A percentile compares a stretch with the other conserved stretches of the same genome.
Evolutionary conservation across 2,888 invertebrate genomes (phyloP).

Genomic region (Conomelus anceps): DNA sequence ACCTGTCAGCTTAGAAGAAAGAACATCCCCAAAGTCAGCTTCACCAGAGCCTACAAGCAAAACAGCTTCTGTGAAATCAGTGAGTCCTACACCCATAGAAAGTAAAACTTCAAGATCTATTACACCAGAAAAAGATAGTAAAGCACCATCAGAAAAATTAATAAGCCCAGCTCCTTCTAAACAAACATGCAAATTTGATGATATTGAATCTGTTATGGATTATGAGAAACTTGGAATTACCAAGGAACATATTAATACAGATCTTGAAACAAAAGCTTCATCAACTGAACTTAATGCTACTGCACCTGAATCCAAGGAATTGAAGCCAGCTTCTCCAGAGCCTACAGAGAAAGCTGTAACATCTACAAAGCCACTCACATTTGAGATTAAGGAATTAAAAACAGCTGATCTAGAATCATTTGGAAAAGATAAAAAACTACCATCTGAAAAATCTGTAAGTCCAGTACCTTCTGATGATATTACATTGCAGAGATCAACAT

Average conservation of each 20-base stretch:
- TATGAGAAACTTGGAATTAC: neutral
- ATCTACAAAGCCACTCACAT: too few species aligned
- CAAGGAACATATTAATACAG: neutral
- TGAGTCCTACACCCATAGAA: neutral
- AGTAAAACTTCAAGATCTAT: conserved; percentile 1
- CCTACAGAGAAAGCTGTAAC: too few species aligned
- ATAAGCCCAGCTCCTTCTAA: neutral
- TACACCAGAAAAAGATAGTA: neutral
- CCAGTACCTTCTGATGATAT: conserved; percentile 11
- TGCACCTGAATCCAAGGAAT: neutral
- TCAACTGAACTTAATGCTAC: neutral
- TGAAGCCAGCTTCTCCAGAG: neutral
- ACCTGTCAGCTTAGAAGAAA: neutral
- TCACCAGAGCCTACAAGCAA: neutral
- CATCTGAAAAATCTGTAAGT: neutral
- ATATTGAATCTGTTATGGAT: neutral
- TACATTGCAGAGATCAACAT: neutral
- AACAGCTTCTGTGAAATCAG: neutral
- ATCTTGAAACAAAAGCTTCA: neutral
- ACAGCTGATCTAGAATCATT: neutral
- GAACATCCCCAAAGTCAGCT: neutral
- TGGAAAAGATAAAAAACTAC: conserved; percentile 12
- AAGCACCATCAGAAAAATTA: neutral
- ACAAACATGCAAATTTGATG: neutral
- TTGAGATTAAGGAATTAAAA: too few species aligned